Conservation (phyloP, 2,888 invertebrate species). For the Eucriotettix oculatus region DNA sequence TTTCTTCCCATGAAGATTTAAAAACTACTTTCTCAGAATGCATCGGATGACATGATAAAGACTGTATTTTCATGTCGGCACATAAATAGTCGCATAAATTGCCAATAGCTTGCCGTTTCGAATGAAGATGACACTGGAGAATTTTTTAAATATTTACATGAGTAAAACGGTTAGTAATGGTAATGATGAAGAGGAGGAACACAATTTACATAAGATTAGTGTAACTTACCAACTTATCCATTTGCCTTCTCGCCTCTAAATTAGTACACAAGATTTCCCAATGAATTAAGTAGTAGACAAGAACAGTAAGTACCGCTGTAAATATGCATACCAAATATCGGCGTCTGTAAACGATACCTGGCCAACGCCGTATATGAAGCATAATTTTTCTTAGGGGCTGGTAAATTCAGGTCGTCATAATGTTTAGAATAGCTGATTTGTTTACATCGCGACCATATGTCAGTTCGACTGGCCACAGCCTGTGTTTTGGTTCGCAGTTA, state of each 20-base stretch:
- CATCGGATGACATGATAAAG: slow-evolving; percentile 41
- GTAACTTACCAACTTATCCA: slow-evolving; percentile 17
- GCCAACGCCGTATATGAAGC: slow-evolving; percentile 7
- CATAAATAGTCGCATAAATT: slow-evolving; percentile 47
- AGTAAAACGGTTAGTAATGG: not conserved
- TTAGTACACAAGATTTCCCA: slow-evolving; percentile 42
- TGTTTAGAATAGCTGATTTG: not conserved
- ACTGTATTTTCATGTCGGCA: slow-evolving; percentile 31
- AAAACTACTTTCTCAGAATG: slow-evolving; percentile 42
- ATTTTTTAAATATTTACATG: not conserved
- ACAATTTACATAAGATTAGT: not conserved
- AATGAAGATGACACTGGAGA: slow-evolving; percentile 39
- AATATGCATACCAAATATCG: slow-evolving; percentile 16
- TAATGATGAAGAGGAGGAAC: not conserved
- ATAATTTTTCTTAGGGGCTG: not conserved
- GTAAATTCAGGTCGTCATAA: not conserved
- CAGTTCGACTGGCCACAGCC: not conserved
- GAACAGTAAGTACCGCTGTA: slow-evolving; percentile 22
- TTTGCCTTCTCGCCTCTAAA: slow-evolving; percentile 36
- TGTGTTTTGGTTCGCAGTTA: not conserved
- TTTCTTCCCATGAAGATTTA: slow-evolving; percentile 38
- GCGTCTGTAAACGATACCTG: slow-evolving; percentile 8
- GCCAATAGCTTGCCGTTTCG: slow-evolving; percentile 36
- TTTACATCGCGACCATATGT: not conserved
- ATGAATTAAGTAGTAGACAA: slow-evolving; percentile 31